Conservation (phyloP, 2,113 vertebrate species). For the Erpornis zantholeuca region DNA sequence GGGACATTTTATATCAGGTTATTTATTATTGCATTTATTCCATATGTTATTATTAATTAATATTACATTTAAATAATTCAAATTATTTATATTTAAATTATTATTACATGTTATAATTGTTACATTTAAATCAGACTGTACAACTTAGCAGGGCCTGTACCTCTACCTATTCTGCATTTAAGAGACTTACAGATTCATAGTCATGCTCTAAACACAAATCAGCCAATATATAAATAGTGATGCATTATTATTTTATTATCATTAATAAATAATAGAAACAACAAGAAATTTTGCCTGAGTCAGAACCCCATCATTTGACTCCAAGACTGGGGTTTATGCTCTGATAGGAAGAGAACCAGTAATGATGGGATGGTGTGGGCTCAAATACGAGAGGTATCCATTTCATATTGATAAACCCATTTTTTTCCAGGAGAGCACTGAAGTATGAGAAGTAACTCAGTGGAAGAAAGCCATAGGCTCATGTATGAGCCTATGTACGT, state of each 20-base stretch:
- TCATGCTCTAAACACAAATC: neutral
- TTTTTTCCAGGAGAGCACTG: neutral
- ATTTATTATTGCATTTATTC: neutral
- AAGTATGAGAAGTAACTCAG: neutral
- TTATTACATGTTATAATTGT: neutral
- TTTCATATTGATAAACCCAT: neutral
- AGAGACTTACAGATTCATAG: neutral
- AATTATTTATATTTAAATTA: neutral
- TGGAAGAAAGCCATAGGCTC: neutral
- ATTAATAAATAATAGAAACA: constrained; percentile 40
- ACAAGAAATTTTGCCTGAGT: neutral
- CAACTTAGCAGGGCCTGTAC: neutral
- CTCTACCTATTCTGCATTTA: neutral
- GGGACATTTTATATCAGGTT: neutral
- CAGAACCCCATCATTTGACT: neutral
- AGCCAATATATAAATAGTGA: constrained; percentile 32
- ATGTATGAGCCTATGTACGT: neutral
- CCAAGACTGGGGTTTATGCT: constrained; percentile 44
- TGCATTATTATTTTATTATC: constrained; percentile 45
- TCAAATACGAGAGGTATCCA: neutral
- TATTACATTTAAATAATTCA: neutral
- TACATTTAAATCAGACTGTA: neutral
- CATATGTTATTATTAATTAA: neutral
- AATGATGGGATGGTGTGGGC: neutral
- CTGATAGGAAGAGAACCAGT: constrained; percentile 13